A percentile compares a stretch with the other conserved stretches of the same genome.
Conservation (phyloP, 2,888 invertebrate genomes). For the Leptinotarsa rubiginosa region DNA sequence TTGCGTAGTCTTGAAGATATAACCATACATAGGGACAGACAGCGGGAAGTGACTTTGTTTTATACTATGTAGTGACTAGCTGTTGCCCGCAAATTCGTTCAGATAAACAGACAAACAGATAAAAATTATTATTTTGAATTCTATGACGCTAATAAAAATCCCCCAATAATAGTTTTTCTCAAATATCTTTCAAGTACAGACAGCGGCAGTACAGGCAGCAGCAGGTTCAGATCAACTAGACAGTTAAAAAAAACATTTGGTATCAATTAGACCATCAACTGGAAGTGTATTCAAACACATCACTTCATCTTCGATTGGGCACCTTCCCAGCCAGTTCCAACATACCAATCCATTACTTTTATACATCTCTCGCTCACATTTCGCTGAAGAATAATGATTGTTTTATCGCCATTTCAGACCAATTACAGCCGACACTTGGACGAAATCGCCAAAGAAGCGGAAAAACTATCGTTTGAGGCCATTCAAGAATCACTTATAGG, state of each 20-base stretch:
- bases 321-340: neutral
- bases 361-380: neutral
- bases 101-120: no score
- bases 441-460: conserved; percentile 72
- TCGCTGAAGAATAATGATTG: neutral
- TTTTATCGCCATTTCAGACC: conserved; percentile 64
- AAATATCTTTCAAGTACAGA: no score
- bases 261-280: neutral
- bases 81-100: no score
- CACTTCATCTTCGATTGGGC: neutral
- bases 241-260: neutral
- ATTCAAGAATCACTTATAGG: conserved; percentile 66
- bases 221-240: no score
- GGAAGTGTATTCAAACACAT: neutral
- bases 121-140: no score
- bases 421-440: conserved; percentile 82
- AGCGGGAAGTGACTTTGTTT: no score
- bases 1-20: no score
- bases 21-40: no score
- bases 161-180: no score
- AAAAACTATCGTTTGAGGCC: conserved; percentile 69
- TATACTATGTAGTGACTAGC: no score
- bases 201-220: no score
- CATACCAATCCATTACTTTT: conserved; percentile 4
- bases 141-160: no score